Base-by-base conservation (phyloP, 2,113 vertebrate species). In the Maccullochella peelii region DNA sequence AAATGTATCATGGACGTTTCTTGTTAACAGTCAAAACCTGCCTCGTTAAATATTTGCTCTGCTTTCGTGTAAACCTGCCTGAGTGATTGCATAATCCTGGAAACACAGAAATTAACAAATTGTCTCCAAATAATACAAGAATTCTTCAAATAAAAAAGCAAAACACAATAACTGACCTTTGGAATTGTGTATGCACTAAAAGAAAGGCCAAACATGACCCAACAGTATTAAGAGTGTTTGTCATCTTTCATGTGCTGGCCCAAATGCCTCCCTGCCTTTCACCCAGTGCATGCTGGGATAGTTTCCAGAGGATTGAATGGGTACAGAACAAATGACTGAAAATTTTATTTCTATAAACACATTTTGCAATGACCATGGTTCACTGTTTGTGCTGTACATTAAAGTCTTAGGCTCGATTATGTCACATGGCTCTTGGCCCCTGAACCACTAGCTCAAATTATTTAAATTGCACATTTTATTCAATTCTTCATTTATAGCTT, bases 41-140 rank as follows among this genome's bases (percentile, higher is more conserved):
- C 49, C 67, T 85, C 54, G 85, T 73, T 71, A 82, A 94, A 94
- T 94, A 93, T 94, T 94, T 93, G 83, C 80, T 70, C 5, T 79
- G 36, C 50, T 73, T 75, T 84, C 8, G 58, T 44, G 50, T 62
- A 36, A 73, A 76, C 54, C 30, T 75, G 58, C 30, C 63, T 14
- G 49, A 58, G 2, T 11, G 8, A 65, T 87, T 92, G 70, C 67
- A 50, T 55, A 77, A 89, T 84, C 23, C 16, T 52, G 82, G 72
- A 85, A 79, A 82, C 7, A 42, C 3, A 16, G 7, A 79, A 49
- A 79, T 33, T 1, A 58, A 54, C 14, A 38, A 47, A 63, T 2
- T 33, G 15, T 27, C 25, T 52, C 14, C 1, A 25, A 18, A 33
- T 47, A 40, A 23, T 47, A 44, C 10, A 27, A 11, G 25, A 1